These are phyloP conservation scores for Drosophila atroscutellata DNA, from an alignment of 2,888 invertebrate species.

Conservation along the genomic window DNA sequence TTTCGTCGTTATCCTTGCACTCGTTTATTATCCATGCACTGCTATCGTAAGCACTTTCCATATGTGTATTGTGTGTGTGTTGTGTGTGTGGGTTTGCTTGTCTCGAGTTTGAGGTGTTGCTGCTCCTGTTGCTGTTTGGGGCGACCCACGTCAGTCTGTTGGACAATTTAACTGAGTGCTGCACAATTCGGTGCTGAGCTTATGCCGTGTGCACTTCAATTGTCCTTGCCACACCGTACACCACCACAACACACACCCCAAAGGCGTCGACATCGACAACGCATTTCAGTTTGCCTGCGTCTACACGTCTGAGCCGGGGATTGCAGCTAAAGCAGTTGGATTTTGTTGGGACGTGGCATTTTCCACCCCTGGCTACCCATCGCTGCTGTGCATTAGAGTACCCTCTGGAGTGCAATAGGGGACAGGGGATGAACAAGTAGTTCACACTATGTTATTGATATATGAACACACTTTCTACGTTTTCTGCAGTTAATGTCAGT, in stretches of 20 bases:
- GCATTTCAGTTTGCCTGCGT: constrained; percentile 47
- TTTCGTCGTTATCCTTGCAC: constrained; percentile 74
- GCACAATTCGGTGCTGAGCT: constrained; percentile 33
- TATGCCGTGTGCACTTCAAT: constrained; percentile 49
- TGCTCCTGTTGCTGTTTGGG: constrained; percentile 17
- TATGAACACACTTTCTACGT: constrained; percentile 26
- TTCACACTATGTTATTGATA: constrained; percentile 39
- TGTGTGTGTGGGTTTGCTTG: constrained; percentile 3
- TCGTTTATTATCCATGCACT: constrained; percentile 70
- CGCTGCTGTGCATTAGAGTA: constrained; percentile 18
- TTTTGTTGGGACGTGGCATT: constrained; percentile 27
- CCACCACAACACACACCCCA: background rate
- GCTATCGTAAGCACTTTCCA: constrained; percentile 65
- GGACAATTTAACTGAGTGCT: constrained; percentile 77
- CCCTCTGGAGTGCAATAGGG: constrained; percentile 20
- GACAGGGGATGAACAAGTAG: constrained; percentile 20
- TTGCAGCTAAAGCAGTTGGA: constrained; percentile 20
- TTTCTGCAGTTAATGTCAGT: background rate
- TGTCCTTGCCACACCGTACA: constrained; percentile 64
- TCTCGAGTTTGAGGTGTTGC: constrained; percentile 18
- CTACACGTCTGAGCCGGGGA: background rate
- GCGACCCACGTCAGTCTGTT: constrained; percentile 48
- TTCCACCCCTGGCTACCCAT: constrained; percentile 7
- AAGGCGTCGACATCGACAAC: constrained; percentile 44
- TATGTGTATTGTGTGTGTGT: constrained; percentile 2